These are phyloP conservation scores for Plecturocebus donacophilus DNA, from an alignment of 2,113 vertebrate genomes.

Conservation along the genomic window DNA sequence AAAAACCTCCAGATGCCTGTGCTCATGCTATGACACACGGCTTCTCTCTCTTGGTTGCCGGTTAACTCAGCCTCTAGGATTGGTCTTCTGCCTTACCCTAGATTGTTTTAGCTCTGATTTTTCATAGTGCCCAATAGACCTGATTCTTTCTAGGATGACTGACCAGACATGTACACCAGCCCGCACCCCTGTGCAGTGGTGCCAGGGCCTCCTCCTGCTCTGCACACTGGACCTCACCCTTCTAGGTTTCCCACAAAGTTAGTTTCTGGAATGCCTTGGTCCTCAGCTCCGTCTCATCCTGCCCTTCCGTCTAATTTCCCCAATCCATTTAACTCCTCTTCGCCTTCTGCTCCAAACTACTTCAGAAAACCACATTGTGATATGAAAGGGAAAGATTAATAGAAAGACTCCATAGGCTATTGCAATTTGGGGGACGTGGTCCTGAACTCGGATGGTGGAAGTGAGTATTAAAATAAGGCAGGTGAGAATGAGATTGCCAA, in stretches of 20 bases:
- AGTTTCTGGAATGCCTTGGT: not conserved
- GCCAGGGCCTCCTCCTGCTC: not conserved
- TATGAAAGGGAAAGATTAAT: not conserved
- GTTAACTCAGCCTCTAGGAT: not conserved
- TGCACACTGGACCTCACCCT: not conserved
- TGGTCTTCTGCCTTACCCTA: not conserved
- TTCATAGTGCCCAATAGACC: constrained; percentile 1
- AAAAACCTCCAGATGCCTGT: constrained; percentile 66
- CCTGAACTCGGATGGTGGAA: not conserved
- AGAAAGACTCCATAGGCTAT: not conserved
- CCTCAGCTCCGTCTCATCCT: not conserved
- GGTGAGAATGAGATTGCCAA: not conserved
- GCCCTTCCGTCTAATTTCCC: not conserved
- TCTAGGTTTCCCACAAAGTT: not conserved
- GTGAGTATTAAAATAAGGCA: not conserved
- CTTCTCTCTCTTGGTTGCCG: constrained; percentile 19
- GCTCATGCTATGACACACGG: not conserved
- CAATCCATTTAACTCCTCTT: not conserved
- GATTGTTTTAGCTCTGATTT: constrained; percentile 47
- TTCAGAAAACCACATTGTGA: not conserved
- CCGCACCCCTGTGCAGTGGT: no score
- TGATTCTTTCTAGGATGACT: not conserved
- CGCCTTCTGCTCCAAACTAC: not conserved
- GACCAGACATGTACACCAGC: not conserved
- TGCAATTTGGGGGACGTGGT: not conserved